Conservation (phyloP, 2,797 vertebrate genomes). For the Diplodus puntazzo region DNA sequence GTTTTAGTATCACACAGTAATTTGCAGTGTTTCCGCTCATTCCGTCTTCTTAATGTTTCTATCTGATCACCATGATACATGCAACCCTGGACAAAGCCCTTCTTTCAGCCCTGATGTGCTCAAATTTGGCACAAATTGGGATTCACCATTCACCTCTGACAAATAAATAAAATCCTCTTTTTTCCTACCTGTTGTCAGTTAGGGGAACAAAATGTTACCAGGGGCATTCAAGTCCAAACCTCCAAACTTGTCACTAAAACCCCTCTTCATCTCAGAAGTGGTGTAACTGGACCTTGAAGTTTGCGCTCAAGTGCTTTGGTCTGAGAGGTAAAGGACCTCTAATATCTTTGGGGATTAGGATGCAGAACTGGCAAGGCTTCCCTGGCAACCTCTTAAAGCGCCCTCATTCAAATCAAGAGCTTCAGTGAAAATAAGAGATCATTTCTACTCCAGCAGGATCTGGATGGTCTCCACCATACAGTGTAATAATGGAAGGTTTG, state of each 20-base stretch:
- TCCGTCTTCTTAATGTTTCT: conserved; percentile 31
- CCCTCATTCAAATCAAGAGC: conserved; percentile 56
- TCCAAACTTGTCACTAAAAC: conserved; percentile 18
- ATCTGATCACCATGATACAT: conserved; percentile 1
- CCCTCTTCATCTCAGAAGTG: conserved; percentile 35
- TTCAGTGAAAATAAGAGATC: conserved; percentile 58
- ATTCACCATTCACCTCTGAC: conserved; percentile 16
- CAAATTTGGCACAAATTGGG: not conserved
- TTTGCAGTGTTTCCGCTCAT: not conserved
- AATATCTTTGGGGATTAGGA: conserved; percentile 62
- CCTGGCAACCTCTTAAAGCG: conserved; percentile 57
- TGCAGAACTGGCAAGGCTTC: conserved; percentile 44
- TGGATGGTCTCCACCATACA: conserved; percentile 23
- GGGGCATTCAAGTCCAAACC: conserved; percentile 40
- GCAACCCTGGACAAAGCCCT: conserved; percentile 23
- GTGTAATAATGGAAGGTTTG: conserved; percentile 43
- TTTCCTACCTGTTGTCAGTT: conserved; percentile 8
- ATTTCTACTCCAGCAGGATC: conserved; percentile 55
- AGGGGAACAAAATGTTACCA: not conserved
- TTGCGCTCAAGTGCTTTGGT: conserved; percentile 51
- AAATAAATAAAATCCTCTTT: conserved; percentile 7
- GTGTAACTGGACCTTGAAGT: conserved; percentile 50
- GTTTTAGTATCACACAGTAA: not conserved
- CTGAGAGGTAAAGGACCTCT: conserved; percentile 50
- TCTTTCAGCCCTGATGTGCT: not conserved